Evolutionary conservation across 23 tunicate species (phyloP).

Genomic region (Ascidia mentula): DNA sequence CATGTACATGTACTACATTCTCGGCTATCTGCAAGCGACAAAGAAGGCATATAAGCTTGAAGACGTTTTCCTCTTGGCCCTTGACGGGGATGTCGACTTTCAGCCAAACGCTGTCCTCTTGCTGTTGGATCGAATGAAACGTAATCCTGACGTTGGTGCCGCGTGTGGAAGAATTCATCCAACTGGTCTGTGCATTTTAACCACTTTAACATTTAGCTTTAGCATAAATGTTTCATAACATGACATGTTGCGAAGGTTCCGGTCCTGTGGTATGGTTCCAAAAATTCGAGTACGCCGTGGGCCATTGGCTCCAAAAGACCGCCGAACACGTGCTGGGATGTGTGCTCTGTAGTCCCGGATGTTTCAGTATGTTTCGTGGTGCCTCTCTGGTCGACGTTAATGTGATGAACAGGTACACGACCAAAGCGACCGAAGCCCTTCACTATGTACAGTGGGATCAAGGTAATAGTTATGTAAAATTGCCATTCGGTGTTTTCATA

Average conservation of each 20-base stretch:
- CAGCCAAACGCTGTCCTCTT: constrained; percentile 86
- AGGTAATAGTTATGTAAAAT: constrained; percentile 41
- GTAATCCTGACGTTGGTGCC: constrained; percentile 95
- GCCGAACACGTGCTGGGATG: constrained; percentile 99
- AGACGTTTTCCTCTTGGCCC: constrained; percentile 82
- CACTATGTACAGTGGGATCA: constrained; percentile 98
- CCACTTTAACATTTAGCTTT: too few relatives aligned
- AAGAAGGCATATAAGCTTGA: constrained; percentile 85
- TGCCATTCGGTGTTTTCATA: too few relatives aligned
- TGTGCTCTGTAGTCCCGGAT: constrained; percentile 99
- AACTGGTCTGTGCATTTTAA: constrained; percentile 71
- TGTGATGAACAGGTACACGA: constrained; percentile 80
- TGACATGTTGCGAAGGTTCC: too few relatives aligned
- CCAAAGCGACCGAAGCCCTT: constrained; percentile 74
- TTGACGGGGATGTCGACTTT: constrained; percentile 99
- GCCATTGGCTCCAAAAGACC: constrained; percentile 99
- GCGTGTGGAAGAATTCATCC: constrained; percentile 99
- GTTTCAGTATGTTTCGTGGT: constrained; percentile 93
- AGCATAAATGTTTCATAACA: too few relatives aligned
- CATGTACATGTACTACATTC: constrained; percentile 99
- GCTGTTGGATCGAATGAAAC: constrained; percentile 80
- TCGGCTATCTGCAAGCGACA: constrained; percentile 83
- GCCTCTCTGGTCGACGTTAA: constrained; percentile 71
- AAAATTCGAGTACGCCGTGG: constrained; percentile 99
- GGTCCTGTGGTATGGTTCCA: constrained; percentile 98